These are phyloP conservation scores for Zaprionus inermis DNA, from an alignment of 1,140 invertebrate genomes.

Conservation along the genomic window DNA sequence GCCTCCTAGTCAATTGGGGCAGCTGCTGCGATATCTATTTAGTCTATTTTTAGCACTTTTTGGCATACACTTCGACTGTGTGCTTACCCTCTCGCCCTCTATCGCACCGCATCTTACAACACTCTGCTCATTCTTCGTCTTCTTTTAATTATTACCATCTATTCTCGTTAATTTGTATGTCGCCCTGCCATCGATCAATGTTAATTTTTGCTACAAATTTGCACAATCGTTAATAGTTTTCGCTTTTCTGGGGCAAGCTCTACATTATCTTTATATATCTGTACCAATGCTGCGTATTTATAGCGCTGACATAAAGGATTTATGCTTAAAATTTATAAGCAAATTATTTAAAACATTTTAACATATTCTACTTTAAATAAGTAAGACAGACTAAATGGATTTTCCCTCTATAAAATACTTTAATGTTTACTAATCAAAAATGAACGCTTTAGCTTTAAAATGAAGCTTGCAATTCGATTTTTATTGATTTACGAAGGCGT, in stretches of 20 bases:
- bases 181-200: constrained; percentile 36
- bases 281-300: background rate
- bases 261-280: background rate
- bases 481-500: too few relatives aligned
- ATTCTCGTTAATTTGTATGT: constrained; percentile 38
- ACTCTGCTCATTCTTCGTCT: constrained; percentile 3
- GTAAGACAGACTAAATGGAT: too few relatives aligned
- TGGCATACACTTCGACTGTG: constrained; percentile 23
- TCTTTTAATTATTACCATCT: constrained; percentile 29
- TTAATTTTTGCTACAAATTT: constrained; percentile 54
- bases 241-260: background rate
- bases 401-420: too few relatives aligned
- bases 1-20: constrained; percentile 30
- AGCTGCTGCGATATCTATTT: constrained; percentile 36
- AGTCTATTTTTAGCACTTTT: constrained; percentile 66
- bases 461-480: too few relatives aligned
- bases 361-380: background rate
- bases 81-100: background rate
- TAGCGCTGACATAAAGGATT: constrained; percentile 4
- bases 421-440: too few relatives aligned
- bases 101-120: background rate
- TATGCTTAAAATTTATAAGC: background rate
- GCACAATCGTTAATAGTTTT: constrained; percentile 22
- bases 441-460: too few relatives aligned
- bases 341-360: background rate